Evolutionary conservation across 2,888 invertebrate genomes (phyloP), one percentile per base, ranked within the genome.

Genomic region (Microchrysa polita): DNA sequence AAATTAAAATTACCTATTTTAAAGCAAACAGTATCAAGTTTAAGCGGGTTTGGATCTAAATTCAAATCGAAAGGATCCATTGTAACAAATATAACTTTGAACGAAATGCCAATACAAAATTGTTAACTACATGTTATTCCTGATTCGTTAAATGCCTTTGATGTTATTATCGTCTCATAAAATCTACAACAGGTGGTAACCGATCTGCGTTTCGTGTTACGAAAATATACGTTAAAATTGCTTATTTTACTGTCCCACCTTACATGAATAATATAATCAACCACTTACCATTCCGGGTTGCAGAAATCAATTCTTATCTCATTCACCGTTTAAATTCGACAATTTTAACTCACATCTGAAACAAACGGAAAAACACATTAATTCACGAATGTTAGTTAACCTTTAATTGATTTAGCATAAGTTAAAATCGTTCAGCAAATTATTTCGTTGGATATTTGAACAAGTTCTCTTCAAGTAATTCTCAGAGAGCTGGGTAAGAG

Each of bases 401-500:
- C n/a, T 16, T 22, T 2, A 57, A 22, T 22, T 57, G 5, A 57
- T 5, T 2, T 22, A 10, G 5, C 5, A 10, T n/a, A n/a, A n/a
- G n/a, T n/a, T n/a, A n/a, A n/a, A n/a, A n/a, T n/a, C n/a, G n/a
- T 57, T 57, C 57, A 18, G 20, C n/a, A 10, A 22, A 18, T n/a
- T n/a, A 5, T 48, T 48, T n/a, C 48, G 48, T 48, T 48, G 48
- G 48, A 48, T 48, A 48, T n/a, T n/a, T 4, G 74, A 76, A 75
- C 69, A 57, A 77, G 57, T 77, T 77, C 55, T 77, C 77, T 76
- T 77, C 77, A 77, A 16, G 10, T 65, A 18, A 27, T 22, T 27
- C n/a, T 77, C 76, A 77, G 75, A 77, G 77, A 77, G 77, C 77
- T 77, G 76, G 69, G 76, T 74, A 27, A 40, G 16, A 34, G 18